Conservation (phyloP, 2,888 invertebrate genomes). For the Xylocampa areola region DNA sequence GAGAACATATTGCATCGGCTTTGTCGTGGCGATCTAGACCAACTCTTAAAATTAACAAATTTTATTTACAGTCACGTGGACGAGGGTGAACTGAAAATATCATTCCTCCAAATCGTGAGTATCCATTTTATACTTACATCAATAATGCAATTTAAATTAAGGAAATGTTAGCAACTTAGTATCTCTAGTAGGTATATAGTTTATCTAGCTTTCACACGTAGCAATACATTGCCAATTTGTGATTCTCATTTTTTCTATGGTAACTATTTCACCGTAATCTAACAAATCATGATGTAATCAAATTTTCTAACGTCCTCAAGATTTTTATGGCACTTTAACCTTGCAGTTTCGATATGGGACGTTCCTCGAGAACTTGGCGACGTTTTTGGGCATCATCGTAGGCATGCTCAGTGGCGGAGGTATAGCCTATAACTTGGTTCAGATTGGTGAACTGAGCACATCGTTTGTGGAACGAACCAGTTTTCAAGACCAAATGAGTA, state of each 20-base stretch:
- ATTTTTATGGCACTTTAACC: background rate
- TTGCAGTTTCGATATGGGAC: constrained; percentile 79
- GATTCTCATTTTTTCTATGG: too few relatives aligned
- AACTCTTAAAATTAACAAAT: background rate
- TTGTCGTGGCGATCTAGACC: background rate
- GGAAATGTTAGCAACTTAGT: too few relatives aligned
- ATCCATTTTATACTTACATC: too few relatives aligned
- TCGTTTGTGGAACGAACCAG: constrained; percentile 87
- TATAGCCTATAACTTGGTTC: constrained; percentile 88
- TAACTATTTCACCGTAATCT: too few relatives aligned
- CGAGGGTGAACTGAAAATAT: constrained; percentile 38
- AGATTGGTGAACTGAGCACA: constrained; percentile 91
- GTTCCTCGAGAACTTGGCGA: constrained; percentile 71
- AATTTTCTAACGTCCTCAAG: too few relatives aligned
- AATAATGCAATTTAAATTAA: too few relatives aligned
- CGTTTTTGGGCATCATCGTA: constrained; percentile 69
- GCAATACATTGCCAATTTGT: too few relatives aligned
- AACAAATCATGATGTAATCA: too few relatives aligned
- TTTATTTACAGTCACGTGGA: constrained; percentile 40
- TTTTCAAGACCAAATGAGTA: constrained; percentile 66
- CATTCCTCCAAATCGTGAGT: constrained; percentile 60
- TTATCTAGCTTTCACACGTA: too few relatives aligned
- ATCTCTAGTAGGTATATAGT: too few relatives aligned
- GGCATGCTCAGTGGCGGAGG: constrained; percentile 79
- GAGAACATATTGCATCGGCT: background rate